Conservation (phyloP, 1,140 invertebrate species). For the Drosophila burlai region DNA sequence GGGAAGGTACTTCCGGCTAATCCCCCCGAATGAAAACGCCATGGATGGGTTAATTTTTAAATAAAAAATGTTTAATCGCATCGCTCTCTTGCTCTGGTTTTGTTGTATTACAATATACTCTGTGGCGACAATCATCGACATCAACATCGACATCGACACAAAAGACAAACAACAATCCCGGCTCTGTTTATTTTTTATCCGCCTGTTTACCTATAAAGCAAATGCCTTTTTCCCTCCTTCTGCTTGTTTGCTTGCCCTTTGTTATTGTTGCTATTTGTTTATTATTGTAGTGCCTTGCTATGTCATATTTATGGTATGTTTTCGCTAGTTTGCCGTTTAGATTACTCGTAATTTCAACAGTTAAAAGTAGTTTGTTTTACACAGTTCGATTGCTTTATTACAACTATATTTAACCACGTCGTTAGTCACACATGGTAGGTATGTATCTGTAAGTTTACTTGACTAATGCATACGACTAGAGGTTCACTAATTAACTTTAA, state of each 20-base stretch:
- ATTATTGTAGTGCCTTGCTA: constrained; percentile 60
- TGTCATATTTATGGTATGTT: constrained; percentile 51
- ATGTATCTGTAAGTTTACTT: constrained; percentile 22
- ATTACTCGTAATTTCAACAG: constrained; percentile 51
- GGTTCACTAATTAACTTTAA: constrained; percentile 71
- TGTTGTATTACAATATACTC: constrained; percentile 36
- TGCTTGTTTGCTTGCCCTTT: constrained; percentile 11
- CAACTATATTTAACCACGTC: constrained; percentile 56
- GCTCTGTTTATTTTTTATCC: constrained; percentile 17
- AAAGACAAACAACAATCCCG: constrained; percentile 53
- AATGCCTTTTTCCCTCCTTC: constrained; percentile 10
- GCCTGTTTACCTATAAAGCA: constrained; percentile 24
- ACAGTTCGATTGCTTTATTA: constrained; percentile 73
- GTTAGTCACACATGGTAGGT: constrained; percentile 20
- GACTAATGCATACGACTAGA: constrained; percentile 42
- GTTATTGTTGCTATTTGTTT: constrained; percentile 46
- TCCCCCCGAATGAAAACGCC: constrained; percentile 39
- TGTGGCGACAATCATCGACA: constrained; percentile 28
- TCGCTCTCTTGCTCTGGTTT: constrained; percentile 34
- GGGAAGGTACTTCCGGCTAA: constrained; percentile 23
- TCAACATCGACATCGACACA: constrained; percentile 8
- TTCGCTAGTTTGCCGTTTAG: constrained; percentile 52
- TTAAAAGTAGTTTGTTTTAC: constrained; percentile 69
- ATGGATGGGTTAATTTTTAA: constrained; percentile 49
- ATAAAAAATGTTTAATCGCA: constrained; percentile 73